A percentile compares a stretch with the other conserved stretches of the same genome.
Evolutionary conservation across 2,888 invertebrate species (phyloP).

Genomic region (Muscina levida): DNA sequence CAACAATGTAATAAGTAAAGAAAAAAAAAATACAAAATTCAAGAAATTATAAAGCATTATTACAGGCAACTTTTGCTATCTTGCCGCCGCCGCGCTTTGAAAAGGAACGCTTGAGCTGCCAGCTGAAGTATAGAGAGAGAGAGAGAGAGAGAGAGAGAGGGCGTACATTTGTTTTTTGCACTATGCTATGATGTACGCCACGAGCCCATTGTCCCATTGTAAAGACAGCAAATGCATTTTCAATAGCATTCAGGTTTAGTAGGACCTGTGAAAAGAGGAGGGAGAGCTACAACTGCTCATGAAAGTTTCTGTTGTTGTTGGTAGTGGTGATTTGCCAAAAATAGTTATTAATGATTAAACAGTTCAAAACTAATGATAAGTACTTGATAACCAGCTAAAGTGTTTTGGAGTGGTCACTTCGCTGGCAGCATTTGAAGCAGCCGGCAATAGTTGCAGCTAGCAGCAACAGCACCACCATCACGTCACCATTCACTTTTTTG

Average conservation of each 20-base stretch:
- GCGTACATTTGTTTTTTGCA: background rate
- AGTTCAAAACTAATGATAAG: slow-evolving; percentile 56
- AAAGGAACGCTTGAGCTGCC: background rate
- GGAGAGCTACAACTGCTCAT: background rate
- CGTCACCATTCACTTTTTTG: slow-evolving; percentile 61
- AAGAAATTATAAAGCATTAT: slow-evolving; percentile 12
- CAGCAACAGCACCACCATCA: slow-evolving; percentile 15
- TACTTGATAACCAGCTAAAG: slow-evolving; percentile 18
- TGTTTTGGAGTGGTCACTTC: too few relatives aligned
- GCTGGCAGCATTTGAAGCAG: background rate
- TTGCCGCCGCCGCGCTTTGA: too few relatives aligned
- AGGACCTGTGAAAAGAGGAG: background rate
- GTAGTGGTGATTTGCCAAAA: slow-evolving; percentile 37
- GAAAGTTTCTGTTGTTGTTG: slow-evolving; percentile 6
- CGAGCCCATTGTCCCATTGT: too few relatives aligned
- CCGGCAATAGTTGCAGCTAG: background rate
- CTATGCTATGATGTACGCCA: too few relatives aligned
- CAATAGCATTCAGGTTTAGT: background rate
- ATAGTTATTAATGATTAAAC: slow-evolving; percentile 49
- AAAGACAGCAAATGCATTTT: background rate
- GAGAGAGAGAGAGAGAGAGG: too few relatives aligned
- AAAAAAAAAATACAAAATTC: background rate
- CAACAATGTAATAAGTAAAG: too few relatives aligned
- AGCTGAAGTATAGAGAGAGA: too few relatives aligned
- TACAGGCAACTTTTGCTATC: background rate